A percentile compares a stretch with the other conserved stretches of the same genome.
phyloP scores from a whole-genome alignment of 1,140 invertebrate species.

The Popillia japonica region DNA sequence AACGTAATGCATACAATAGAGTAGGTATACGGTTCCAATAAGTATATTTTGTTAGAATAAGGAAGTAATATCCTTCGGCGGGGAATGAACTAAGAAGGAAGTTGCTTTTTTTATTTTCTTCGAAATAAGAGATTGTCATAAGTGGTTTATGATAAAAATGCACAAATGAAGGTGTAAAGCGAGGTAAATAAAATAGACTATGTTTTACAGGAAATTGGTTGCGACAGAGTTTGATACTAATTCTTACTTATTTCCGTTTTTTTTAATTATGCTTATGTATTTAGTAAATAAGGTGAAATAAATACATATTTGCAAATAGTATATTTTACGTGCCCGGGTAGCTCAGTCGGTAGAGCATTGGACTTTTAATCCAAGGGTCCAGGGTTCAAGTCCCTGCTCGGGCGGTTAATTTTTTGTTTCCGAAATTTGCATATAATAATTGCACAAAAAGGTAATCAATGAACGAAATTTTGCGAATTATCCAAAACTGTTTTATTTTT shows the following conservation, averaged over 20 bases:
- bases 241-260: too few relatives aligned
- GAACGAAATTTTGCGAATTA: too few relatives aligned
- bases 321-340: constrained; percentile 68
- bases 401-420: constrained; percentile 61
- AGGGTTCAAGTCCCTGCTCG: constrained; percentile 83
- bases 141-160: neutral
- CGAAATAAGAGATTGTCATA: neutral
- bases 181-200: neutral
- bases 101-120: too few relatives aligned
- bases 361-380: constrained; percentile 82
- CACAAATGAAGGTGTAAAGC: neutral
- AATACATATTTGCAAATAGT: neutral
- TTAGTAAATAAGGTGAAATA: neutral
- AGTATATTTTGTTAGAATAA: neutral
- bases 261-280: neutral
- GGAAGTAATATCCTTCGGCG: neutral
- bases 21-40: neutral
- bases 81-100: too few relatives aligned
- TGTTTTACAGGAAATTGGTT: neutral
- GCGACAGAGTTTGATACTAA: neutral
- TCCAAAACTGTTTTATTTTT: too few relatives aligned
- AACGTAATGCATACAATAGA: neutral
- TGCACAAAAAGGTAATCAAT: too few relatives aligned
- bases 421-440: neutral
- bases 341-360: constrained; percentile 82